Evolutionary conservation across 30 jellyfish, hydroid and myxozoan species (phyloP), one percentile per base, ranked within the genome.

Genomic region (Hydractinia symbiolongicarpus): DNA sequence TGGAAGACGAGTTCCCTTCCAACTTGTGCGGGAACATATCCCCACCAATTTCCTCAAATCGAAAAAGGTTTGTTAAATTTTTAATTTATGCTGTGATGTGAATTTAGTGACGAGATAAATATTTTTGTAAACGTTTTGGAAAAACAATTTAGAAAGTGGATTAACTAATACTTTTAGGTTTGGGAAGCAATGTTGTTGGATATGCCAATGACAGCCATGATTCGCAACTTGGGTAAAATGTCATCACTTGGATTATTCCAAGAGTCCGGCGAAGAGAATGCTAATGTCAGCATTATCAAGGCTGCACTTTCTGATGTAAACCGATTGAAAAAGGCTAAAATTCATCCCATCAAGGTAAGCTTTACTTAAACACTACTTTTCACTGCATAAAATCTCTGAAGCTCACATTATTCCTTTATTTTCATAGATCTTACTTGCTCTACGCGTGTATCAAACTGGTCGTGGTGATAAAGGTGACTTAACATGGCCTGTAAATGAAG

Each of bases 221-320:
- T 86, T 11, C 66, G 95, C 58, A 86, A 86, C 69, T 78, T 86
- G 66, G 95, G 95, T n/a, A 86, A 86, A 62, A 86, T 86, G 95
- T 60, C 86, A 52, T 78, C 95, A 57, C 14, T 68, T 50, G 89
- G 89, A 7, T 67, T 86, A 82, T 86, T 86, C 71, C 79, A 79
- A 30, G 86, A 86, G 61, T 54, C 15, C 17, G 86, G 50, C 11
- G 72, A 54, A 6, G 86, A 85, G n/a, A 44, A n/a, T 16, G 88
- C 71, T 55, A 71, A 77, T 19, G 82, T 82, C 1, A 1, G 6
- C 5, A 70, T 19, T 53, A 86, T 86, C 57, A 67, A 61, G 11
- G 84, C 58, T 11, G 76, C 89, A 79, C 66, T 86, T 19, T 53
- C 55, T n/a, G 85, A 86, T 79, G 86, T 66, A 69, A 61, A 60